Conservation (phyloP, 2,797 vertebrate genomes). For the Pogoniulus pusillus region DNA sequence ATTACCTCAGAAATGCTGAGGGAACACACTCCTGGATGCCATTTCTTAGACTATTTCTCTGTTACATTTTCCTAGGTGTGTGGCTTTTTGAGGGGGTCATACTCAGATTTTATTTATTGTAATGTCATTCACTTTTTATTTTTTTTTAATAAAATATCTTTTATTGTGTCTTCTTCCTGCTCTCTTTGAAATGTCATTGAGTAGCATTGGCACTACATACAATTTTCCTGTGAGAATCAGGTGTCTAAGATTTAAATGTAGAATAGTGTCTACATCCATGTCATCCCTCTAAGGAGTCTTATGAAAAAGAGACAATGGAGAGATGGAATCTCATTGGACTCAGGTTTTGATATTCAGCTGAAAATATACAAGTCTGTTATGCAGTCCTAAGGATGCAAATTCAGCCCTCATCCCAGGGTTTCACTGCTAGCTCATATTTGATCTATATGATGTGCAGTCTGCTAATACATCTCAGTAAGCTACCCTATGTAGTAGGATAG, state of each 20-base stretch:
- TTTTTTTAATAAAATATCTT: constrained; percentile 15
- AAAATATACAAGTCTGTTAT: background rate
- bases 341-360: background rate
- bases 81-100: background rate
- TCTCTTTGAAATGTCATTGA: background rate
- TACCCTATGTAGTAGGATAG: background rate
- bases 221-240: background rate
- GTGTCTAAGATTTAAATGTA: background rate
- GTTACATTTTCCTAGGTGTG: background rate
- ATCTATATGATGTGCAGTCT: background rate
- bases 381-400: background rate
- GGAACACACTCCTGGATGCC: background rate
- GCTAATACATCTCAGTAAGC: background rate
- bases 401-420: background rate
- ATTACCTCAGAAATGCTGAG: background rate
- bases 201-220: background rate
- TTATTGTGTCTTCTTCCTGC: background rate
- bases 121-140: background rate
- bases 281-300: background rate
- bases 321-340: background rate
- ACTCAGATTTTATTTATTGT: background rate
- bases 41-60: background rate
- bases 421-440: background rate
- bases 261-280: background rate
- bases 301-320: background rate